Evolutionary conservation across 2,888 invertebrate species (phyloP).

Genomic region (Hyposoter didymator): DNA sequence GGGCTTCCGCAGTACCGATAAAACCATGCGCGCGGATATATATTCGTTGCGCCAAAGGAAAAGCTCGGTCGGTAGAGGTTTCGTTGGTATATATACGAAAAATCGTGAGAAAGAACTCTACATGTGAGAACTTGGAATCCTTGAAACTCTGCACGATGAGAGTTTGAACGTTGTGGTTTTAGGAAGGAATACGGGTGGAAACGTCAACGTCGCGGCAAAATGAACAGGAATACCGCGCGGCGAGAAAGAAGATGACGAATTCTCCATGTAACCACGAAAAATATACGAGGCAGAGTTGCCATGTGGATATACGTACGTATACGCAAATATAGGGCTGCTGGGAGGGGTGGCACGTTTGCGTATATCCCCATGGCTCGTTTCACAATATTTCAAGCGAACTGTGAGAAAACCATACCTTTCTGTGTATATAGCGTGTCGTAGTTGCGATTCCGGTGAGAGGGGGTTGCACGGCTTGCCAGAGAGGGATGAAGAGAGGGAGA

Average conservation of each 20-base stretch:
- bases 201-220: slow-evolving; percentile 37
- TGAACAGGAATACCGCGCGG: slow-evolving; percentile 7
- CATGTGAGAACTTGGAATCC: slow-evolving; percentile 42
- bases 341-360: slow-evolving; percentile 58
- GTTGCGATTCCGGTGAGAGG: slow-evolving; percentile 50
- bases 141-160: slow-evolving; percentile 36
- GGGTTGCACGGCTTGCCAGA: slow-evolving; percentile 19
- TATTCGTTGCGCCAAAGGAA: slow-evolving; percentile 42
- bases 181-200: not conserved
- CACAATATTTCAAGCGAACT: slow-evolving; percentile 80
- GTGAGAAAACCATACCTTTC: slow-evolving; percentile 42
- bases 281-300: slow-evolving; percentile 47
- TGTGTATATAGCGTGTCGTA: not conserved
- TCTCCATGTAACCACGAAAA: slow-evolving; percentile 44
- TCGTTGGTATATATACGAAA: not conserved
- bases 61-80: not conserved
- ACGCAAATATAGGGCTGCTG: slow-evolving; percentile 43
- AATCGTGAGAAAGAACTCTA: not conserved
- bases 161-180: slow-evolving; percentile 42
- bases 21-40: slow-evolving; percentile 33
- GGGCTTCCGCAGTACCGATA: slow-evolving; percentile 39
- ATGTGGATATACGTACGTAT: slow-evolving; percentile 19
- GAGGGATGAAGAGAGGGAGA: slow-evolving; percentile 34
- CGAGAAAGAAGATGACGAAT: slow-evolving; percentile 45
- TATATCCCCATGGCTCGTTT: slow-evolving; percentile 75